Percentiles rank a stretch among this genome's conserved stretches.
Evolutionary conservation across 2,113 vertebrate genomes (phyloP).

Genomic region (Bothrops jararaca): DNA sequence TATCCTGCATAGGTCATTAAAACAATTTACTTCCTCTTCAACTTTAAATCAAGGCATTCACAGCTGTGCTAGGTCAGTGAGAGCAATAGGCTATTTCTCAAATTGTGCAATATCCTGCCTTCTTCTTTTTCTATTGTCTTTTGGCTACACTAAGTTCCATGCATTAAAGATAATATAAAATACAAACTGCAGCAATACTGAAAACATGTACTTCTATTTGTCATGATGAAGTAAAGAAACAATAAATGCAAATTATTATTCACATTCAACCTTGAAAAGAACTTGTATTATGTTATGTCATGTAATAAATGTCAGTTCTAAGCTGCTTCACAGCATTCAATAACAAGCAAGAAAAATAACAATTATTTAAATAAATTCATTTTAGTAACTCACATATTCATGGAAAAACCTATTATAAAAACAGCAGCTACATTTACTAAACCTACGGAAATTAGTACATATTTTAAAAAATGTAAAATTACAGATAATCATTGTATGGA

Average conservation of each 20-base stretch:
- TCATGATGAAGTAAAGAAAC: not conserved
- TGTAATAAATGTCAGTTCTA: not conserved
- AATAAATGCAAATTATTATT: not conserved
- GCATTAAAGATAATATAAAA: constrained; percentile 10
- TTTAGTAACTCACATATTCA: constrained; percentile 31
- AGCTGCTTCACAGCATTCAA: not conserved
- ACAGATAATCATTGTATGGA: not conserved
- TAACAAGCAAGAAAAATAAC: not conserved
- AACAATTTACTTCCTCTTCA: constrained; percentile 10
- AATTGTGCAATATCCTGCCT: not conserved
- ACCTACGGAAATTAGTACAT: not conserved
- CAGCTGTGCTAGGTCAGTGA: not conserved
- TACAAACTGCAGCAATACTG: not conserved
- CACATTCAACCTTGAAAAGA: not conserved
- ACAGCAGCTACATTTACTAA: constrained; percentile 23
- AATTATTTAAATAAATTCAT: not conserved
- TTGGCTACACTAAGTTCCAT: constrained; percentile 28
- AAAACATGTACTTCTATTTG: not conserved
- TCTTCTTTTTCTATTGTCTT: not conserved
- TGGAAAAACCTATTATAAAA: not conserved
- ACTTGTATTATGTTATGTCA: not conserved
- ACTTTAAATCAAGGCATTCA: constrained; percentile 34
- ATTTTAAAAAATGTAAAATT: constrained; percentile 30
- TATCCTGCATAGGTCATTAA: constrained; percentile 20
- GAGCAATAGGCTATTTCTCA: not conserved